Base-by-base conservation (phyloP, 2,888 invertebrate genomes). In the Pherbina coryleti region DNA sequence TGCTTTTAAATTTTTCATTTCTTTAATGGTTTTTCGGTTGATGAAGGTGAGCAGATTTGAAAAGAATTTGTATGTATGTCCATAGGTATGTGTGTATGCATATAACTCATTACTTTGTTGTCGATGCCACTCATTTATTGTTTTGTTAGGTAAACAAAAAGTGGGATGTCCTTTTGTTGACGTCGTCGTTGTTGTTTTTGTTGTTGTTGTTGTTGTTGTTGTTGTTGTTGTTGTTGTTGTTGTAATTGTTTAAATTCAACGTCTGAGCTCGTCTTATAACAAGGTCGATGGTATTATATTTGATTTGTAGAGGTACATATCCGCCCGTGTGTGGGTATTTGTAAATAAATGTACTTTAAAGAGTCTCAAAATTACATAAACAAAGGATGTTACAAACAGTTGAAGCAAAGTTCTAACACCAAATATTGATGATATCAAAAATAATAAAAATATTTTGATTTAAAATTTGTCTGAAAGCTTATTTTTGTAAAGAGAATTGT, bases 281-380 rank as follows among this genome's bases (percentile, higher is more conserved):
- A 69, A 69, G 69, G 69, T 51, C 69, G 69, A 69, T 17, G 69
- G 0, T 51, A 51, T 69, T 51, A 22, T 9, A 69, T 49, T 49
- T 51, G 34, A 17, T 34, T 25, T 44, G 44, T 7, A 5, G 11
- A 60, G 57, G 25, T 25, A 11, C 11, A 44, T 44, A 1, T 44
- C 14, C 3, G 11, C 8, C 37, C 4, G 5, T 37, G 37, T 37
- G 5, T 37, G 5, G 37, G 9, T 8, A 37, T 37, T 4, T 8
- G 37, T 1, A 37, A 37, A 37, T 37, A 7, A 37, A 8, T 37
- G 8, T 37, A 8, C 8, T 37, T 37, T 37, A 37, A 37, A 37
- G 37, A 5, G 37, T 1, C 37, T 4, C 5, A 8, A 37, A 8
- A 37, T 7, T 8, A 8, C 37, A 37, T 8, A 37, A 37, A 37